A percentile compares a stretch with the other conserved stretches of the same genome.
Evolutionary conservation across 2,888 invertebrate species (phyloP).

Genomic region (Sericinus montela): DNA sequence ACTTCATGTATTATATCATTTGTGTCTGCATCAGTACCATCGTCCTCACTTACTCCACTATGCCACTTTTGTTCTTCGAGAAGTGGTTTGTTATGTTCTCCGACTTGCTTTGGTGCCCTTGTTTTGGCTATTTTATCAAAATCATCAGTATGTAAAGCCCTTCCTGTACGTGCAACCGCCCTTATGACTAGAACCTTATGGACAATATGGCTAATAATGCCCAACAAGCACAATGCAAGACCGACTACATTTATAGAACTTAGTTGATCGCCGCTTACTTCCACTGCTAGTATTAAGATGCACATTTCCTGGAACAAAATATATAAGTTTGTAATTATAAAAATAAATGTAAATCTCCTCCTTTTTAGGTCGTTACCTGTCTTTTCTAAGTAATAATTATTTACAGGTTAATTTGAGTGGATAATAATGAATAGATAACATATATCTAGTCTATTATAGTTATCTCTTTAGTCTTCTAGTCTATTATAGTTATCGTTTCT

Average conservation of each 20-base stretch:
- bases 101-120: conserved; percentile 32
- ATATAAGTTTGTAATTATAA: too few relatives aligned
- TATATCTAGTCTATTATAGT: too few relatives aligned
- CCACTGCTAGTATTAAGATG: conserved; percentile 92
- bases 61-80: conserved; percentile 50
- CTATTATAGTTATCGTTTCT: too few relatives aligned
- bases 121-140: conserved; percentile 35
- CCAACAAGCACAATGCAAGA: conserved; percentile 90
- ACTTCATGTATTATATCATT: conserved; percentile 78
- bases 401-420: too few relatives aligned
- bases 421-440: too few relatives aligned
- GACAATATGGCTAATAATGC: conserved; percentile 91
- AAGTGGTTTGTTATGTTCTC: conserved; percentile 50
- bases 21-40: conserved; percentile 69
- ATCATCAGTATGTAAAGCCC: conserved; percentile 44
- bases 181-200: conserved; percentile 80
- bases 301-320: conserved; percentile 89
- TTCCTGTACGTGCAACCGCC: conserved; percentile 47
- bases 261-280: conserved; percentile 91
- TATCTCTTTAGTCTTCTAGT: too few relatives aligned
- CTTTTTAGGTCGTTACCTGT: too few relatives aligned
- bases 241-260: conserved; percentile 91
- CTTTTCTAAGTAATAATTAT: too few relatives aligned
- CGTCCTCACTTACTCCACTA: conserved; percentile 50
- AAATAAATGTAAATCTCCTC: too few relatives aligned